These are phyloP conservation scores for Kryptolebias ocellatus DNA, from an alignment of 2,797 vertebrate genomes.

Conservation along the genomic window DNA sequence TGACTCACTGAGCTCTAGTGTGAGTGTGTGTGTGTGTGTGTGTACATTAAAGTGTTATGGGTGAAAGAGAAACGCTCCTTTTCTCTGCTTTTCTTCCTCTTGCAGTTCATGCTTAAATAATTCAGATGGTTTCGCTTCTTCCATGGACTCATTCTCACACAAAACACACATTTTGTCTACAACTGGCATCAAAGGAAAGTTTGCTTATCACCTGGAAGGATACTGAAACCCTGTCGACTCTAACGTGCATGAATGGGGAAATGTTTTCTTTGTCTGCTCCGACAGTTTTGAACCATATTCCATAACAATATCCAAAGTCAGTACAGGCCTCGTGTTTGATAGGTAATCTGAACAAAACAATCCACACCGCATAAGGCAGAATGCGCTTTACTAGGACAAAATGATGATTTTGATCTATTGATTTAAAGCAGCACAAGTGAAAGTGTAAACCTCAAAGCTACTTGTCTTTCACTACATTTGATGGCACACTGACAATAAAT, in stretches of 20 bases:
- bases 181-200: conserved; percentile 52
- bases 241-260: conserved; percentile 42
- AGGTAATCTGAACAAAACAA: too few relatives aligned
- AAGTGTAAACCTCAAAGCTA: too few relatives aligned
- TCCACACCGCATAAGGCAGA: too few relatives aligned
- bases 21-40: conserved; percentile 9
- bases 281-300: neutral
- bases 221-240: conserved; percentile 39
- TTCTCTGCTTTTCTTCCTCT: conserved; percentile 43
- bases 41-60: conserved; percentile 56
- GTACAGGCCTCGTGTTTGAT: too few relatives aligned
- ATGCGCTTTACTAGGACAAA: too few relatives aligned
- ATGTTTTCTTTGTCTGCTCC: conserved; percentile 11
- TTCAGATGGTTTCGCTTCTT: conserved; percentile 53
- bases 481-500: too few relatives aligned
- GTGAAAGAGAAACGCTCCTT: conserved; percentile 61
- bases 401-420: too few relatives aligned
- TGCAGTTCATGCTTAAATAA: conserved; percentile 77
- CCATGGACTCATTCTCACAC: conserved; percentile 11
- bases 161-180: conserved; percentile 20
- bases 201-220: conserved; percentile 47
- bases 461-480: too few relatives aligned
- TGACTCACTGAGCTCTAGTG: conserved; percentile 65
- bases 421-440: too few relatives aligned
- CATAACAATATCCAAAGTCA: too few relatives aligned